Evolutionary conservation across 2,113 vertebrate genomes (phyloP), one percentile per base, ranked within the genome.

Genomic region (Seriola dumerili): DNA sequence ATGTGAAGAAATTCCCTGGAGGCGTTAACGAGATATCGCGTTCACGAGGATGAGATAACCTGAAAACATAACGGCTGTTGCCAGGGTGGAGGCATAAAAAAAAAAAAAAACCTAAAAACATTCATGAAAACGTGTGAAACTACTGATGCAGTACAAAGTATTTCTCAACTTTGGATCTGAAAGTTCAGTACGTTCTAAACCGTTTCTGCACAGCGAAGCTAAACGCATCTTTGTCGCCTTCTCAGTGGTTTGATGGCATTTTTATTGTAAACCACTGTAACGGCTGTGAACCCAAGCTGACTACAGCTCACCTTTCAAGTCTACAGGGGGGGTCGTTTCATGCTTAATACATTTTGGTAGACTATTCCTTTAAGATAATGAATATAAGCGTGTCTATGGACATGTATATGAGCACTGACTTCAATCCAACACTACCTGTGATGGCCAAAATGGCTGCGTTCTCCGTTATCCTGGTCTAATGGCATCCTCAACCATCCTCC

Each of bases 401-500:
- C 4, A 11, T 14, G 50, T 65, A 63, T 3, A 40, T 19, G 17
- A 36, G 13, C 21, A 14, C 32, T 68, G 34, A 58, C 57, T 46
- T 61, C 16, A 57, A n/a, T 73, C 36, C 14, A 11, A 13, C 19
- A 5, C 69, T 16, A 54, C 44, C 44, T 80, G 55, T 29, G 32
- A 57, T 7, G 1, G 23, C 72, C 48, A 70, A 79, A 84, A 84
- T 67, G 74, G 32, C 83, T 66, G 36, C 64, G 32, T 63, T 50
- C 81, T 36, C 58, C 38, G 14, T 57, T 32, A 14, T 1, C 0
- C 70, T 32, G 50, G 40, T 66, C 32, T 61, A 21, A 58, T n/a
- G 65, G 73, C 76, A 76, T 77, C 76, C 73, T 55, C 50, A 50
- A 19, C 54, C 68, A 12, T 23, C 68, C 58, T 32, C 54, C 17